Conservation (phyloP, 2,888 invertebrate species). For the Acrocera orbiculus region DNA sequence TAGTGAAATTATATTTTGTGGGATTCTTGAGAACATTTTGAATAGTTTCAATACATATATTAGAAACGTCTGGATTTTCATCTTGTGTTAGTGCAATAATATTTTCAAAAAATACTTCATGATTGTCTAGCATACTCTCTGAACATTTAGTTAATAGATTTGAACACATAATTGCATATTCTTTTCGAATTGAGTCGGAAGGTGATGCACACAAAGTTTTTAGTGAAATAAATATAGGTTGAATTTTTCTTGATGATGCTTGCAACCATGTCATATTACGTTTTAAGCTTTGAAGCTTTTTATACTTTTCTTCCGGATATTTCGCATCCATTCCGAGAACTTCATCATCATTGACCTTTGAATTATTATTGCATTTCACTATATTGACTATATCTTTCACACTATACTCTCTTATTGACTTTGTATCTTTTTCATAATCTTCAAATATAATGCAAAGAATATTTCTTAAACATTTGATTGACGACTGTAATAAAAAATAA, state of each 20-base stretch:
- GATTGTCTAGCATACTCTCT: conserved; percentile 43
- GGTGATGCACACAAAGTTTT: conserved; percentile 39
- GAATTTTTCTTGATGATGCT: conserved; percentile 23
- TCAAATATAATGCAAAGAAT: conserved; percentile 25
- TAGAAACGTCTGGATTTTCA: conserved; percentile 35
- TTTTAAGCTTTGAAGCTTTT: conserved; percentile 17
- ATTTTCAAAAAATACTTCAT: conserved; percentile 45
- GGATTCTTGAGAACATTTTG: too few species aligned
- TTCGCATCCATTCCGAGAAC: conserved; percentile 16
- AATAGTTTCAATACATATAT: conserved; percentile 26
- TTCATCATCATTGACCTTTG: conserved; percentile 9
- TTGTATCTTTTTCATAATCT: conserved; percentile 19
- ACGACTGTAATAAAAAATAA: conserved; percentile 14
- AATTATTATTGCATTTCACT: not conserved
- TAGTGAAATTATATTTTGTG: conserved; percentile 18
- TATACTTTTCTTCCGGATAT: conserved; percentile 15
- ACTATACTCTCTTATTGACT: conserved; percentile 15
- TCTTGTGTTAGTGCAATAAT: conserved; percentile 52
- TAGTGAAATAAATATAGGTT: conserved; percentile 29
- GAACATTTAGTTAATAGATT: conserved; percentile 40
- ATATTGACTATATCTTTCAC: not conserved
- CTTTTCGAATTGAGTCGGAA: conserved; percentile 41
- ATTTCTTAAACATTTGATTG: conserved; percentile 22
- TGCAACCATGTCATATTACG: conserved; percentile 29
- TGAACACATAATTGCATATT: conserved; percentile 41